These are phyloP conservation scores for Linurgus olivaceus DNA, from an alignment of 2,797 vertebrate genomes.

Conservation along the genomic window DNA sequence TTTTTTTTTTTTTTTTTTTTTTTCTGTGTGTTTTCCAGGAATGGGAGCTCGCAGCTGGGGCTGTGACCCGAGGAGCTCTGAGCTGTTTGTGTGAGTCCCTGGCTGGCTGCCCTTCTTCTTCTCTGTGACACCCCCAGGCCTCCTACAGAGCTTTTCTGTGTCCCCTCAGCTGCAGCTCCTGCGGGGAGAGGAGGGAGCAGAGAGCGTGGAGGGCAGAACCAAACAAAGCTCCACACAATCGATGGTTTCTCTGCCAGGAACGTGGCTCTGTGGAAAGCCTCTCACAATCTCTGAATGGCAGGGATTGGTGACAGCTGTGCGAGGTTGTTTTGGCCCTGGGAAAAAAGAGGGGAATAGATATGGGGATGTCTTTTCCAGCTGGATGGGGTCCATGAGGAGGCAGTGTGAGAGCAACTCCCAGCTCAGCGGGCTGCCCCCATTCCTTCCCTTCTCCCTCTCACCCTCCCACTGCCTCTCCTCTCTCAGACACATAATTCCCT, in stretches of 20 bases:
- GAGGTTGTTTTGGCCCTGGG: not conserved
- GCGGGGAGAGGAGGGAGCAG: not conserved
- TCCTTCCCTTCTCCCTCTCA: not conserved
- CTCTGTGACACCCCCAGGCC: not conserved
- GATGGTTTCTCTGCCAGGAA: not conserved
- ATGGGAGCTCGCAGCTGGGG: not conserved
- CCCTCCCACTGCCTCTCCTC: not conserved
- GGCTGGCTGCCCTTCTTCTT: conserved; percentile 13
- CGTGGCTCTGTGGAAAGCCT: not conserved
- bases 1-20: too few relatives aligned
- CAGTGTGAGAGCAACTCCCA: not conserved
- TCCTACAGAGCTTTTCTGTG: conserved; percentile 40
- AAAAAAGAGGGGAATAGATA: not conserved
- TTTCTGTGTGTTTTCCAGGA: not conserved
- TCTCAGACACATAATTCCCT: not conserved
- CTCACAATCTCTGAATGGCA: not conserved
- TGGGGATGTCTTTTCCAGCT: not conserved
- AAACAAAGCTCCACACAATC: not conserved
- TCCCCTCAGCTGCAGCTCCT: conserved; percentile 16
- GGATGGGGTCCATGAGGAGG: not conserved
- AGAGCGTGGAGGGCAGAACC: not conserved
- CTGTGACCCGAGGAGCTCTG: not conserved
- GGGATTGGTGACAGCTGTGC: not conserved
- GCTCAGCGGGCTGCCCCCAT: fast-evolving
- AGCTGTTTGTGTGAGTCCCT: not conserved